Evolutionary conservation across 2,113 vertebrate genomes (phyloP).

Genomic region (Ramphastos sulfuratus): DNA sequence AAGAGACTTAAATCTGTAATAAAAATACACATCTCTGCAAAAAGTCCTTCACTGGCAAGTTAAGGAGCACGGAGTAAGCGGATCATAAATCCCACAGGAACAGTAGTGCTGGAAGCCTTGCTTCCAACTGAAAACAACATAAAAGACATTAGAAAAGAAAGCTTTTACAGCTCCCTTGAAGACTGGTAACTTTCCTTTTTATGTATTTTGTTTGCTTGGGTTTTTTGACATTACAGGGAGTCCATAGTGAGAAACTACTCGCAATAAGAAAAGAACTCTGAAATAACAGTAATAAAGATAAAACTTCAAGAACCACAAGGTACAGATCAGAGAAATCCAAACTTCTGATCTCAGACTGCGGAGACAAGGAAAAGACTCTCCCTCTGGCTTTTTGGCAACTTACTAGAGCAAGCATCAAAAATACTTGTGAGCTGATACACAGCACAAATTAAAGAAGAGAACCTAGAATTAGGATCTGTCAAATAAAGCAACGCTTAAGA

Average conservation of each 20-base stretch:
- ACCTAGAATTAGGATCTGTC: not conserved
- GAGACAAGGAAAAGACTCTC: not conserved
- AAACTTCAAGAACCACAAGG: not conserved
- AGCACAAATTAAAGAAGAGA: not conserved
- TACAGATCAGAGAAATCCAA: not conserved
- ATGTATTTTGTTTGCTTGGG: no score
- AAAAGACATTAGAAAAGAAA: not conserved
- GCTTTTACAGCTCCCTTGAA: not conserved
- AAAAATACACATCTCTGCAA: not conserved
- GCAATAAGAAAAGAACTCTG: not conserved
- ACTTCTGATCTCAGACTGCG: not conserved
- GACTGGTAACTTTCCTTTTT: not conserved
- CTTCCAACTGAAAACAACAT: not conserved
- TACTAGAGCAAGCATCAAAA: not conserved
- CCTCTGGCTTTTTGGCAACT: not conserved
- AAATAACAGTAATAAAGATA: not conserved
- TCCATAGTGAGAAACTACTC: not conserved
- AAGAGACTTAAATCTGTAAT: not conserved
- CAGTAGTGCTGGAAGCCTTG: not conserved
- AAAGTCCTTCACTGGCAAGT: not conserved
- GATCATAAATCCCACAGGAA: not conserved
- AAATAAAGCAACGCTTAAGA: not conserved
- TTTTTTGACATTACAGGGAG: no score
- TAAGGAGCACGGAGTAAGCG: fast-evolving
- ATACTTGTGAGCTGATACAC: not conserved